Base-by-base conservation (phyloP, 2,888 invertebrate species). In the Theodoxus fluviatilis region DNA sequence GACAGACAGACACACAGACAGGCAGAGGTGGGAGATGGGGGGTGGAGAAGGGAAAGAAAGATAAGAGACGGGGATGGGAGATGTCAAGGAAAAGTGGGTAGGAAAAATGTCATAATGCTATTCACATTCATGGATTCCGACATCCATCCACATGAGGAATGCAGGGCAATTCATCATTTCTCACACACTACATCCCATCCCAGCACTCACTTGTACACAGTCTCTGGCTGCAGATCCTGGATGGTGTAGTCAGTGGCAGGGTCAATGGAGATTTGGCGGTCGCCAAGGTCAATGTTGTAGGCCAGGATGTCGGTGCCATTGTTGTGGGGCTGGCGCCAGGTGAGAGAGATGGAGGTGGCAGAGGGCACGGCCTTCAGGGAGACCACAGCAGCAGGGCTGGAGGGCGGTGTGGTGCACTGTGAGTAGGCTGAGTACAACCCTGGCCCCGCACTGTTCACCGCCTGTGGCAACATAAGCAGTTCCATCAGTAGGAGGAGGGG, bases 371-470 rank as follows among this genome's bases (percentile, higher is more conserved):
- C 78, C 35, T 83, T 80, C 40, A 87, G 80, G 18, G 83, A 79
- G 22, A 83, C 78, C 37, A 93, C 92, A 33, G 92, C 90, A 59
- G 91, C 91, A 25, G 95, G 95, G 67, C 93, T 91, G 37, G 94
- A 92, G n/a, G 94, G 92, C 22, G 93, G 93, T 43, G 94, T 94
- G 75, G 91, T 88, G 64, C 91, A 91, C 74, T 91, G 90, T 3
- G 91, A 89, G 63, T 90, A 88, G 47, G 90, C 89, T 55, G 94
- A 93, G 90, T 91, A 92, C 59, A 90, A 89, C 76, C 95, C 92
- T 70, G 90, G 90, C n/a, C 96, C 96, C 63, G 94, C 94, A 76
- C 90, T 89, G 88, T 95, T 96, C 67, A 90, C 89, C 52, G 95
- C 95, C 89, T 93, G 91, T 9, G 15, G 9, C 43, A 43, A 43